Evolutionary conservation across 1,140 invertebrate genomes (phyloP).

Genomic region (Pachypsylla venusta): DNA sequence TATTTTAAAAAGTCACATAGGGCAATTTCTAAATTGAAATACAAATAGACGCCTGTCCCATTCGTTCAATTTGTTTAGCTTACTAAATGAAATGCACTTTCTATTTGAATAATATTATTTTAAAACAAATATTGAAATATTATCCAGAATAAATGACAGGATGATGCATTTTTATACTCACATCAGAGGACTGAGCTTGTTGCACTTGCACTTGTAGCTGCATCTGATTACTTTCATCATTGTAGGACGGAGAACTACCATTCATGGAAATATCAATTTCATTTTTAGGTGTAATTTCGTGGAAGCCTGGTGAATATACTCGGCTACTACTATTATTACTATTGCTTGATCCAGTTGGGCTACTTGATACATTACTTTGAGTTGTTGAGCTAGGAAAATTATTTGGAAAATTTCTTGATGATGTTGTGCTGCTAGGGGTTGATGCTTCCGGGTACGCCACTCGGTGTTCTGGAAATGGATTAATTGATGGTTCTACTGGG

Average conservation of each 20-base stretch:
- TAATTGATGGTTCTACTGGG: conserved; percentile 46
- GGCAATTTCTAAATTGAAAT: too few species aligned
- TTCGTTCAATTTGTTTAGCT: too few species aligned
- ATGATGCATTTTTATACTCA: too few species aligned
- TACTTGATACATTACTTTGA: conserved; percentile 33
- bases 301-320: conserved; percentile 20
- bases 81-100: too few species aligned
- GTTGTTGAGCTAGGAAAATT: conserved; percentile 33
- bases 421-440: conserved; percentile 35
- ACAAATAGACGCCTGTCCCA: too few species aligned
- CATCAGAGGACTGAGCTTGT: conserved; percentile 33
- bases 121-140: too few species aligned
- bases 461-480: conserved; percentile 50
- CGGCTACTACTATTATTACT: conserved; percentile 4
- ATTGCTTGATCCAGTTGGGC: conserved; percentile 33
- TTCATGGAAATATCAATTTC: background rate
- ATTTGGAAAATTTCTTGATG: conserved; percentile 33
- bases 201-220: conserved; percentile 46
- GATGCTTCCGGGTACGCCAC: conserved; percentile 12
- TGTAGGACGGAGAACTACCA: background rate
- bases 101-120: too few species aligned
- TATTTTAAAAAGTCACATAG: too few species aligned
- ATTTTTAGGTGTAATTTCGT: conserved; percentile 5
- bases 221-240: conserved; percentile 39
- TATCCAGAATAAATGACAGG: too few species aligned